phyloP scores from a whole-genome alignment of 2,888 invertebrate species.

The Psylliodes chrysocephalus region DNA sequence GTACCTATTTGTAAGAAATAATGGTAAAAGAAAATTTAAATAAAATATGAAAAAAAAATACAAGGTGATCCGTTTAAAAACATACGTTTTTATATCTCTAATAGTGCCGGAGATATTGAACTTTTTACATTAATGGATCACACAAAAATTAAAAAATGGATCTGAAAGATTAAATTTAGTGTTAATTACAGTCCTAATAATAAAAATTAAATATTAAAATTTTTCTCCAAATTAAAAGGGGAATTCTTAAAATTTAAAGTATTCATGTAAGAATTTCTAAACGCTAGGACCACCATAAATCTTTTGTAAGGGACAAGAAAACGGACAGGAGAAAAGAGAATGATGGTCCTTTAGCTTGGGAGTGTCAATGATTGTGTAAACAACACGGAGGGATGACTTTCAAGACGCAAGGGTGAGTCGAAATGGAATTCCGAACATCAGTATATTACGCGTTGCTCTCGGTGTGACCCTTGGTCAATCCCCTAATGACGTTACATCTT shows the following conservation, averaged over 20 bases:
- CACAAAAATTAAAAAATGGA: too few species aligned
- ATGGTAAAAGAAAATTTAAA: too few species aligned
- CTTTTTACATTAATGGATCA: too few species aligned
- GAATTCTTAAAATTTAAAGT: conserved; percentile 15
- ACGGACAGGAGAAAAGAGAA: conserved; percentile 41
- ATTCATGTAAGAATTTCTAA: conserved; percentile 1
- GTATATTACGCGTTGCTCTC: conserved; percentile 53
- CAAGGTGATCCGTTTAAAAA: too few species aligned
- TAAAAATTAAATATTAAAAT: too few species aligned
- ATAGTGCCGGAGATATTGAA: too few species aligned
- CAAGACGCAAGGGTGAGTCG: conserved; percentile 54
- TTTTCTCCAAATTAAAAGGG: too few species aligned
- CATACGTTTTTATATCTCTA: too few species aligned
- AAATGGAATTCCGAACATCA: conserved; percentile 57
- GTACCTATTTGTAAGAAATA: too few species aligned
- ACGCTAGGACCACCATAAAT: conserved; percentile 26
- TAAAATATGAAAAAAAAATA: too few species aligned
- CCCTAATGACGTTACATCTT: conserved; percentile 55
- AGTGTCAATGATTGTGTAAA: conserved; percentile 59
- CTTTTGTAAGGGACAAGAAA: conserved; percentile 34
- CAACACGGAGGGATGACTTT: conserved; percentile 56
- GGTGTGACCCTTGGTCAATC: conserved; percentile 58
- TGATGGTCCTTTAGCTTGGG: conserved; percentile 49
- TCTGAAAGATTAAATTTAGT: too few species aligned
- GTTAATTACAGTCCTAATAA: too few species aligned